Conservation (phyloP, 2,113 vertebrate species). For the Henicopernis longicauda region DNA sequence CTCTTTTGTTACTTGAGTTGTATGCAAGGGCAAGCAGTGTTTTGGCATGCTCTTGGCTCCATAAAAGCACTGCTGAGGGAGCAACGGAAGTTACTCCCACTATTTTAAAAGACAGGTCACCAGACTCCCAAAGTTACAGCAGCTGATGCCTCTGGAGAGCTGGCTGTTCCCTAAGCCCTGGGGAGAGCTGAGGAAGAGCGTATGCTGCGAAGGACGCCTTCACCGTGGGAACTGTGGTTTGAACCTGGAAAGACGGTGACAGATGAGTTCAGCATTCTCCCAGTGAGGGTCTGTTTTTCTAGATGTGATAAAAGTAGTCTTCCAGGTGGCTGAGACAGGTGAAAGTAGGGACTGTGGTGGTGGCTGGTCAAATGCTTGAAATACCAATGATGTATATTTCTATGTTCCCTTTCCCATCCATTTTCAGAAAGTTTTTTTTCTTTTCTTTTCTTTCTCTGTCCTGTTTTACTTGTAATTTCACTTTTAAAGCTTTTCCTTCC, state of each 20-base stretch:
- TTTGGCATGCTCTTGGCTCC: conserved; percentile 13
- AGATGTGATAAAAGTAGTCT: background rate
- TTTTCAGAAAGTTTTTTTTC: background rate
- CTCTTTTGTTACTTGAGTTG: background rate
- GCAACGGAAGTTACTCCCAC: conserved; percentile 23
- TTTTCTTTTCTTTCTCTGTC: background rate
- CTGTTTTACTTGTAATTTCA: background rate
- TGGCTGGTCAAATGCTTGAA: background rate
- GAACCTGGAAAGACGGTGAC: background rate
- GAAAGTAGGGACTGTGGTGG: background rate
- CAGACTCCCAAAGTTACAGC: conserved; percentile 11
- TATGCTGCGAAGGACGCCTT: background rate
- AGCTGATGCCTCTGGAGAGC: conserved; percentile 27
- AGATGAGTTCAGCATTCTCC: background rate
- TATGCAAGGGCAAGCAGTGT: background rate
- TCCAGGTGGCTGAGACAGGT: background rate
- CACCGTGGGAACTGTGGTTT: conserved; percentile 10
- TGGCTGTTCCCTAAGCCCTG: background rate
- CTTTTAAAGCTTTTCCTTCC: background rate
- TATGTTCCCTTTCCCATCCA: background rate
- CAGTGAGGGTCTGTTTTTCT: background rate
- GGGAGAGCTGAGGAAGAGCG: conserved; percentile 23
- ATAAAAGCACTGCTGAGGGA: background rate
- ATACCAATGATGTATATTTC: background rate
- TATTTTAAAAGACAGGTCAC: conserved; percentile 31